phyloP scores from a whole-genome alignment of 2,888 invertebrate species.

The Pimpla rufipes region DNA sequence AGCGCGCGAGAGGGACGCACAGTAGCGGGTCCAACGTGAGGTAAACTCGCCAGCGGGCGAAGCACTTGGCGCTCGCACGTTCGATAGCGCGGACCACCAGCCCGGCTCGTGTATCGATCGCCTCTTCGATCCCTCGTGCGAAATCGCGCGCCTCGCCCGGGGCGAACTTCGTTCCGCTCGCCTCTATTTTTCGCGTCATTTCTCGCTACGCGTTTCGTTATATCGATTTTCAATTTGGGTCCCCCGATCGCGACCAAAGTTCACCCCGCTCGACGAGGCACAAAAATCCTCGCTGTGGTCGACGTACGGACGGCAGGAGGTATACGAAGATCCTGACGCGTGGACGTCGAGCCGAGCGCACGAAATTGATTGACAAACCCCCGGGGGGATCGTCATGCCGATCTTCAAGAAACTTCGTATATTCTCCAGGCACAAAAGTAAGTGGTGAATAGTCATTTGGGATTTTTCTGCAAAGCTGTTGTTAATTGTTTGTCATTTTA shows the following conservation, averaged over 20 bases:
- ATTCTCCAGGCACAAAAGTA: constrained; percentile 81
- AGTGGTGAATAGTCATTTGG: constrained; percentile 69
- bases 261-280: constrained; percentile 34
- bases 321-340: not conserved
- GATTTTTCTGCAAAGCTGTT: not conserved
- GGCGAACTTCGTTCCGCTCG: not conserved
- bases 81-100: constrained; percentile 60
- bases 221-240: constrained; percentile 57
- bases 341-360: no score
- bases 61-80: constrained; percentile 65
- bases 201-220: constrained; percentile 7
- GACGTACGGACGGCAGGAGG: not conserved
- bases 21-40: constrained; percentile 32
- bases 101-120: not conserved
- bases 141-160: constrained; percentile 5
- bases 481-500: not conserved
- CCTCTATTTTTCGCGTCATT: constrained; percentile 37
- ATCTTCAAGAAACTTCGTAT: constrained; percentile 82
- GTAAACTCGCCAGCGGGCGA: constrained; percentile 44
- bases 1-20: constrained; percentile 51
- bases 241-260: constrained; percentile 17
- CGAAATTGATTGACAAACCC: not conserved
- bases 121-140: constrained; percentile 27
- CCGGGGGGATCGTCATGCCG: constrained; percentile 74
- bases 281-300: not conserved